These are phyloP conservation scores for Australoheros facetus DNA, from an alignment of 2,797 vertebrate genomes.

Conservation along the genomic window DNA sequence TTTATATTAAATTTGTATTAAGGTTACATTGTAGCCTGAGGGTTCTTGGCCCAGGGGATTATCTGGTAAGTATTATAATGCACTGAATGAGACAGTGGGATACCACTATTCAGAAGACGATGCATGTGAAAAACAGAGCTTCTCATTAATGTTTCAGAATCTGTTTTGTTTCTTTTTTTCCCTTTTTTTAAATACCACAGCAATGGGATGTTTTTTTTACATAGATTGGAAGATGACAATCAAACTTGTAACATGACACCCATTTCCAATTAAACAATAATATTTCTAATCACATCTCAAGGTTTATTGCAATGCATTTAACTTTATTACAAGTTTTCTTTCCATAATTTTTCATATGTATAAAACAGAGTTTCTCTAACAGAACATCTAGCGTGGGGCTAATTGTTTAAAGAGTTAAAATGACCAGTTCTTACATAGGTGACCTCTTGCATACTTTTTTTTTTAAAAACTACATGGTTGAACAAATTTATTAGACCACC, in stretches of 20 bases:
- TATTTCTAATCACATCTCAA: not conserved
- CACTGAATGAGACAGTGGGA: constrained; percentile 1
- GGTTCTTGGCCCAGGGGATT: constrained; percentile 30
- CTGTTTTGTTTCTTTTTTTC: not conserved
- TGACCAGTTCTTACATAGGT: not conserved
- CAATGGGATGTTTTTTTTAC: not conserved
- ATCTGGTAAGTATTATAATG: constrained; percentile 35
- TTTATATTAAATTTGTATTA: constrained; percentile 60
- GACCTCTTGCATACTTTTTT: no score
- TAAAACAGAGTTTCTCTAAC: no score
- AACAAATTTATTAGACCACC: not conserved
- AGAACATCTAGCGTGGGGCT: no score
- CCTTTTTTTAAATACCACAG: not conserved
- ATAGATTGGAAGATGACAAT: not conserved
- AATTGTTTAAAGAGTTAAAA: not conserved
- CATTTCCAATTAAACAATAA: not conserved
- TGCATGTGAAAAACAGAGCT: not conserved
- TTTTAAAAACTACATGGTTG: not conserved
- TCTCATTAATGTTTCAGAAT: not conserved
- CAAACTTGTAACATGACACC: not conserved
- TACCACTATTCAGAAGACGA: constrained; percentile 2
- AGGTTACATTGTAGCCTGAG: constrained; percentile 25
- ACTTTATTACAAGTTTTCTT: fast-evolving
- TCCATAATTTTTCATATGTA: not conserved
- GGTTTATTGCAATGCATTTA: not conserved